Conservation (phyloP, 2,113 vertebrate genomes). For the Salvelinus namaycush region DNA sequence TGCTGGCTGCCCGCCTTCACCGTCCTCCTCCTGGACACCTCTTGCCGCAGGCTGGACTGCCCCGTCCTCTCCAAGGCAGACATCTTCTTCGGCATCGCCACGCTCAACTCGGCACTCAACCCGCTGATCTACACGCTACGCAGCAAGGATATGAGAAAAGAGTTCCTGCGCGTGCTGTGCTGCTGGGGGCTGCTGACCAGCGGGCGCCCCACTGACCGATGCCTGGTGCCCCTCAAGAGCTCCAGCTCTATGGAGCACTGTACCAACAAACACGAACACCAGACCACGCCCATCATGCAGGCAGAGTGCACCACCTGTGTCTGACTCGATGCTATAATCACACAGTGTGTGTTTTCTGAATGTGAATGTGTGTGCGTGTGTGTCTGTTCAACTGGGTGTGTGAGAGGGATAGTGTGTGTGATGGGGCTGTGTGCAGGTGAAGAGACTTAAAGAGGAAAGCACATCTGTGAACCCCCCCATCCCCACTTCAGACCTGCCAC, state of each 20-base stretch:
- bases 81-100: constrained; percentile 89
- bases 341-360: not conserved
- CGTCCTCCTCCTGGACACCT: constrained; percentile 87
- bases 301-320: constrained; percentile 84
- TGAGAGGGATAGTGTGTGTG: not conserved
- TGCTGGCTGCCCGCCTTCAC: constrained; percentile 93
- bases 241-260: constrained; percentile 88
- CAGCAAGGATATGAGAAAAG: constrained; percentile 92
- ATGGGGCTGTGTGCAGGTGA: constrained; percentile 14
- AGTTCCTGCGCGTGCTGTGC: constrained; percentile 86
- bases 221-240: constrained; percentile 82
- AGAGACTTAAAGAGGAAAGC: constrained; percentile 18
- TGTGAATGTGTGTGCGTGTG: constrained; percentile 4
- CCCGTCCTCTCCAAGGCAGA: constrained; percentile 79
- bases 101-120: constrained; percentile 92
- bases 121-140: constrained; percentile 91
- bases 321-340: constrained; percentile 58
- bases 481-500: not conserved
- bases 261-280: constrained; percentile 77
- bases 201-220: constrained; percentile 72
- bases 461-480: constrained; percentile 20
- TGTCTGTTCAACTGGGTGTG: not conserved
- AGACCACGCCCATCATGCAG: constrained; percentile 79
- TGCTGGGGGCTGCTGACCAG: constrained; percentile 77
- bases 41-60: constrained; percentile 76